Evolutionary conservation across 2,888 invertebrate genomes (phyloP).

Genomic region (Caradrina kadenii): DNA sequence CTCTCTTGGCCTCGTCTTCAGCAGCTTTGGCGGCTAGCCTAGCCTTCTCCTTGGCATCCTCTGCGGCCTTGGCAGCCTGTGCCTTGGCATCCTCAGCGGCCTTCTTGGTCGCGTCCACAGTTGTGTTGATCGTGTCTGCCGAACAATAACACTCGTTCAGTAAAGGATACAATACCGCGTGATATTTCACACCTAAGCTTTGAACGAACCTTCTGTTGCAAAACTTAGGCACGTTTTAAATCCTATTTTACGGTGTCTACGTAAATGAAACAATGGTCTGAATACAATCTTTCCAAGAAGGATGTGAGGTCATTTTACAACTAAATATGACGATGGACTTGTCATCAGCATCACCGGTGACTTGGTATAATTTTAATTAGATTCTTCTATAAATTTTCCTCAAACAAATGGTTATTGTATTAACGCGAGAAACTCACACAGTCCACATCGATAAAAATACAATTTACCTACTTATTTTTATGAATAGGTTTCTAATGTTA

Average conservation of each 20-base stretch:
- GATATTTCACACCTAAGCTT: constrained; percentile 25
- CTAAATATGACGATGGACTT: background rate
- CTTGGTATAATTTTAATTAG: constrained; percentile 14
- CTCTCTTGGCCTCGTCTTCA: constrained; percentile 82
- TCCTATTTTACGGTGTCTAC: no score
- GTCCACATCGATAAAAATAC: constrained; percentile 41
- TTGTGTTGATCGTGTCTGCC: constrained; percentile 84
- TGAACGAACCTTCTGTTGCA: constrained; percentile 35
- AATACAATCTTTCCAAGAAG: constrained; percentile 1
- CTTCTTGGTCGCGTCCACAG: constrained; percentile 85
- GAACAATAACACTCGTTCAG: constrained; percentile 42
- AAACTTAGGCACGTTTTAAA: background rate
- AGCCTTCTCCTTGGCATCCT: constrained; percentile 86
- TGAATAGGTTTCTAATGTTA: constrained; percentile 1
- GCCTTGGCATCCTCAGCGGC: constrained; percentile 82
- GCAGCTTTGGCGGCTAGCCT: constrained; percentile 81
- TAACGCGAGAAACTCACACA: constrained; percentile 11
- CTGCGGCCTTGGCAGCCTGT: constrained; percentile 80
- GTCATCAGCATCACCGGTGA: constrained; percentile 5
- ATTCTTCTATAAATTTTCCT: constrained; percentile 19
- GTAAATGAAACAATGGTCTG: background rate
- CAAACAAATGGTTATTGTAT: constrained; percentile 27
- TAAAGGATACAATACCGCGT: constrained; percentile 1
- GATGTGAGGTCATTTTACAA: constrained; percentile 21
- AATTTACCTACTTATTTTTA: constrained; percentile 14